phyloP scores from a whole-genome alignment of 2,888 invertebrate species.

The Drosophila anceps region DNA sequence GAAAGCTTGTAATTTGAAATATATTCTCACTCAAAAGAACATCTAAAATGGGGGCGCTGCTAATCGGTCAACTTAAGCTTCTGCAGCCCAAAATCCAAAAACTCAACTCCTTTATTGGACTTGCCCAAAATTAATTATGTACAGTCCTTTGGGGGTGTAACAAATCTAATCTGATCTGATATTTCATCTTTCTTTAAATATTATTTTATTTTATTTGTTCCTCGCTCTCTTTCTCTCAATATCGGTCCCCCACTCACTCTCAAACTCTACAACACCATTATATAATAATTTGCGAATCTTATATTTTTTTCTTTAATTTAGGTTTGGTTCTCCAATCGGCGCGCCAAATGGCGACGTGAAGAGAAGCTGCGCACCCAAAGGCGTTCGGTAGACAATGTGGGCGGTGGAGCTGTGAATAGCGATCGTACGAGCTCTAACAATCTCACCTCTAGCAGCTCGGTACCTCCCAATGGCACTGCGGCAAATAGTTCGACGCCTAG shows the following conservation, averaged over 20 bases:
- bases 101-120: too few species aligned
- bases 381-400: slow-evolving; percentile 85
- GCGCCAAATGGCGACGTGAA: slow-evolving; percentile 99
- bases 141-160: too few species aligned
- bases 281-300: not conserved
- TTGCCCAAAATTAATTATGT: too few species aligned
- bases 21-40: too few species aligned
- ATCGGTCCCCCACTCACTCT: not conserved
- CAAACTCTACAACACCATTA: not conserved
- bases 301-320: slow-evolving; percentile 84
- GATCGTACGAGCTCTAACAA: slow-evolving; percentile 68
- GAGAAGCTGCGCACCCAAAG: slow-evolving; percentile 98
- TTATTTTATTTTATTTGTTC: not conserved
- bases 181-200: not conserved
- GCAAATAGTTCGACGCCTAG: slow-evolving; percentile 13
- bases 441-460: slow-evolving; percentile 58
- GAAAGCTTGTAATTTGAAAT: too few species aligned
- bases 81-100: too few species aligned
- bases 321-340: slow-evolving; percentile 99
- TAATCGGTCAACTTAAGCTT: too few species aligned
- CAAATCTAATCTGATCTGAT: not conserved
- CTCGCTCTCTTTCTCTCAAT: not conserved
- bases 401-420: slow-evolving; percentile 50
- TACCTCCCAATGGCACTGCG: slow-evolving; percentile 44
- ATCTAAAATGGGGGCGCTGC: too few species aligned